Base-by-base conservation (phyloP, 2,113 vertebrate genomes). In the Caloenas nicobarica region DNA sequence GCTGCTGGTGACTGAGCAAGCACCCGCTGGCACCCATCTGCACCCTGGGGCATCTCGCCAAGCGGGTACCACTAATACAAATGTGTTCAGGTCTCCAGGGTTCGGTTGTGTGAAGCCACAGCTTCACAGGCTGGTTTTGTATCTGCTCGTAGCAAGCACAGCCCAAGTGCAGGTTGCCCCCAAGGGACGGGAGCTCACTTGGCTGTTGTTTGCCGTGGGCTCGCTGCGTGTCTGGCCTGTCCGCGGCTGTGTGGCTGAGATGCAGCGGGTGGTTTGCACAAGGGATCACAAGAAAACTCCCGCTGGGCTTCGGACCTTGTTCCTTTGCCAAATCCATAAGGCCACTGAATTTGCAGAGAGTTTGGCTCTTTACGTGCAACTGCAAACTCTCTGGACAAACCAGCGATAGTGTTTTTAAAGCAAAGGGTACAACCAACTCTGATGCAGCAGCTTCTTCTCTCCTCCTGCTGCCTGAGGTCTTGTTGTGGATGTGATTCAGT, bases 31-130 rank as follows among this genome's bases (percentile, higher is more conserved):
- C 76, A 7, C 40, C 40, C 22, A 31, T 23, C 60, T 31, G 60
- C 23, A 0, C 15, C 19, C 38, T 38, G 23, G 15, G 16, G 51
- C n/a, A 1, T 7, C 42, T 7, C 10, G 23, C 25, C 68, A 0
- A 2, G 33, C 64, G 1, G 61, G 44, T 28, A 4, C 14, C 33
- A 11, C 36, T 10, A 16, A 2, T 2, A 3, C 13, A 0, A 3
- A 2, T 6, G 34, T 3, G 48, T 14, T 10, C 8, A 36, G 28
- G 36, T 28, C 36, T 33, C 8, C 7, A 4, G n/a, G 7, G 21
- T 1, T 15, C 29, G 0, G 88, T 3, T 8, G 1, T 10, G 46
- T 8, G 61, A 11, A 24, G 2, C 11, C 40, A 1, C 19, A 1
- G 28, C 33, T 13, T 22, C 36, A 0, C 31, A 0, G 68, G 13